These are phyloP conservation scores for Pseudomyrmex cubaensis DNA, from an alignment of 1,140 invertebrate genomes.

Conservation along the genomic window DNA sequence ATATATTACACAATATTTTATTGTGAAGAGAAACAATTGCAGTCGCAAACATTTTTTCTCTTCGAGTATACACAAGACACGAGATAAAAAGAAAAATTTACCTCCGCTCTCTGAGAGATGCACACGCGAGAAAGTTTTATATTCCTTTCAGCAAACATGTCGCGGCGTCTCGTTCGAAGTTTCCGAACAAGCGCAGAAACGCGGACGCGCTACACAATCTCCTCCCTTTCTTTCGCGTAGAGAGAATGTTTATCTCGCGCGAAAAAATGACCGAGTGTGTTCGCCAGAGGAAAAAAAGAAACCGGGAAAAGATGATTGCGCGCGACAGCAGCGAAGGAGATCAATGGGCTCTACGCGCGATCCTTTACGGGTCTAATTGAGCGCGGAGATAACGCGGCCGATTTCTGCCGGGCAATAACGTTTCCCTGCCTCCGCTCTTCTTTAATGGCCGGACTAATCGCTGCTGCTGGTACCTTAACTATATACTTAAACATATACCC, in stretches of 20 bases:
- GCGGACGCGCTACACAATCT: too few species aligned
- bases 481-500: conserved; percentile 52
- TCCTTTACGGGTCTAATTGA: conserved; percentile 82
- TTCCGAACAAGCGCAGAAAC: background rate
- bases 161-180: background rate
- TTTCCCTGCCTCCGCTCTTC: conserved; percentile 72
- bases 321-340: conserved; percentile 62
- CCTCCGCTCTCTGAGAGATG: background rate
- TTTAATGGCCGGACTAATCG: conserved; percentile 81
- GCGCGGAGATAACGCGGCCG: conserved; percentile 79
- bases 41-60: too few species aligned
- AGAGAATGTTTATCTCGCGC: background rate
- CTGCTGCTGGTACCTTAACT: conserved; percentile 78
- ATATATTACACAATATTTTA: too few species aligned
- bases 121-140: background rate
- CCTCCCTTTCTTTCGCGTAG: background rate
- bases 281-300: conserved; percentile 11
- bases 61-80: too few species aligned
- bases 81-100: too few species aligned
- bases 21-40: too few species aligned
- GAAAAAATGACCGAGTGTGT: background rate
- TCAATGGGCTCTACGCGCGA: conserved; percentile 77
- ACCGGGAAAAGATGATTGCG: conserved; percentile 36
- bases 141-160: background rate
- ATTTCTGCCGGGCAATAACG: conserved; percentile 78